phyloP scores from a whole-genome alignment of 2,113 vertebrate genomes.

The Hiodon tergisus region DNA sequence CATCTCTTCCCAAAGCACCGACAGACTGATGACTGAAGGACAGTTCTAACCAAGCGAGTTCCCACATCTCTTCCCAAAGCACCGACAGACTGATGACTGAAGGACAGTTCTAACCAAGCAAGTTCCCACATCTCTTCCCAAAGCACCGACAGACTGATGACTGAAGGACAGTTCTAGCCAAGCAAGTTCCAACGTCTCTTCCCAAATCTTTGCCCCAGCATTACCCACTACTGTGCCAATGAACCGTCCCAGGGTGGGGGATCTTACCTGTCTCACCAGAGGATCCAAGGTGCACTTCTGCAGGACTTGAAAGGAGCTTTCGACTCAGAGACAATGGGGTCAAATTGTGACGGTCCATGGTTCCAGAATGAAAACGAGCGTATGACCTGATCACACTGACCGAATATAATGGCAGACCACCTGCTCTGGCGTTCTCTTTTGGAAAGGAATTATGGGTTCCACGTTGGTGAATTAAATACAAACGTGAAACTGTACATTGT shows the following conservation, averaged over 20 bases:
- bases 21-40: neutral
- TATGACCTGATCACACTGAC: too few relatives aligned
- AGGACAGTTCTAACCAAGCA: neutral
- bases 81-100: neutral
- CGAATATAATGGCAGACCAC: too few relatives aligned
- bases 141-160: neutral
- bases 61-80: slow-evolving; percentile 12
- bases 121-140: neutral
- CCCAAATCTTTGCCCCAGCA: too few relatives aligned
- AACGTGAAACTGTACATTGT: too few relatives aligned
- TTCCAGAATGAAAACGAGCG: too few relatives aligned
- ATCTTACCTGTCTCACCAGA: slow-evolving; percentile 21
- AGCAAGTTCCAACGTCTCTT: neutral
- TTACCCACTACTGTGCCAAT: neutral
- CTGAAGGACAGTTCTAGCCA: neutral
- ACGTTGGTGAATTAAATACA: too few relatives aligned
- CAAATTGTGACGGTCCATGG: too few relatives aligned
- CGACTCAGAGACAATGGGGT: too few relatives aligned
- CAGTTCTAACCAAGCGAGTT: neutral
- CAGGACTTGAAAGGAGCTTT: neutral
- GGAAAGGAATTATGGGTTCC: too few relatives aligned
- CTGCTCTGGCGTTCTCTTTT: too few relatives aligned
- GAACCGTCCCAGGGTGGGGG: neutral
- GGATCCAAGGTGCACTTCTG: slow-evolving; percentile 9
- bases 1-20: slow-evolving; percentile 16